Evolutionary conservation across 2,797 vertebrate species (phyloP).

Genomic region (Cyprinodon diabolis): DNA sequence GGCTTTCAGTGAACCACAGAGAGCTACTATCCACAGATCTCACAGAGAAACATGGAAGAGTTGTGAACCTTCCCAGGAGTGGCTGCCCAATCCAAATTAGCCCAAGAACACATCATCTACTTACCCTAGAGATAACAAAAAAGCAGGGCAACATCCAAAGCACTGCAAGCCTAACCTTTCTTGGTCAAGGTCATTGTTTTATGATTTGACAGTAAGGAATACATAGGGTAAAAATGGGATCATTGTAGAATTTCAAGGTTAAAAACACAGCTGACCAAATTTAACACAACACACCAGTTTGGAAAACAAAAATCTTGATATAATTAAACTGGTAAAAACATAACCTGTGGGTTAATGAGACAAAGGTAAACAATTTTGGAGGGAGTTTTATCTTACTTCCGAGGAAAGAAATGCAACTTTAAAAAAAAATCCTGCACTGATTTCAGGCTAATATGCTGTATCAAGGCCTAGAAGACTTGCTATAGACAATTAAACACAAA

Average conservation of each 20-base stretch:
- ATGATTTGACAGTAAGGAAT: not conserved
- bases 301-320: not conserved
- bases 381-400: no score
- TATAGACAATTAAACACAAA: not conserved
- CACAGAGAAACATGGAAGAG: not conserved
- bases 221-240: not conserved
- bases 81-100: not conserved
- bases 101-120: not conserved
- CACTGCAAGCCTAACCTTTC: not conserved
- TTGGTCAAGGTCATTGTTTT: not conserved
- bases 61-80: slow-evolving; percentile 1
- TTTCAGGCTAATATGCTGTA: not conserved
- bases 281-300: not conserved
- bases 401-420: no score
- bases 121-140: not conserved
- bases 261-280: not conserved
- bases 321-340: not conserved
- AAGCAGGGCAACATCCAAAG: not conserved
- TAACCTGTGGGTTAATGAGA: no score
- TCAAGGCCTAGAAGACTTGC: not conserved
- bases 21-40: not conserved
- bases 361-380: no score
- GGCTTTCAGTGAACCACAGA: not conserved
- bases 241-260: not conserved
- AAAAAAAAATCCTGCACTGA: not conserved